Evolutionary conservation across 2,888 invertebrate species (phyloP).

Genomic region (Volucella inflata): DNA sequence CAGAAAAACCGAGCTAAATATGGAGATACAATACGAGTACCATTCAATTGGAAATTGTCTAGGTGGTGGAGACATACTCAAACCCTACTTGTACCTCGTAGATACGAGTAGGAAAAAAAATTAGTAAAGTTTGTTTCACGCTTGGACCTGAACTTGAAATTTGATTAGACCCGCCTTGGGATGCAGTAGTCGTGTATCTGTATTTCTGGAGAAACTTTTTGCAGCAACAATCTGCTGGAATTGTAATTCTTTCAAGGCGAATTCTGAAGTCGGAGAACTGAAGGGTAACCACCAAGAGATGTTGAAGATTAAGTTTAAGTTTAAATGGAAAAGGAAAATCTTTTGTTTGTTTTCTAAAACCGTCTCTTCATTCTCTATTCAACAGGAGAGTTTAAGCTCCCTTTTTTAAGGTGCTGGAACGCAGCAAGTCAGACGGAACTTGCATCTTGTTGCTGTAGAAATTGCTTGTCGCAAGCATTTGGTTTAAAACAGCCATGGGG

Average conservation of each 20-base stretch:
- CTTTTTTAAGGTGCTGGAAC: too few relatives aligned
- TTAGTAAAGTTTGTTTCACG: constrained; percentile 49
- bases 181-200: background rate
- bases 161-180: constrained; percentile 38
- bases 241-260: constrained; percentile 36
- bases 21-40: background rate
- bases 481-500: too few relatives aligned
- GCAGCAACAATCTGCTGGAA: constrained; percentile 36
- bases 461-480: too few relatives aligned
- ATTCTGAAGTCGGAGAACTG: background rate
- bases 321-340: constrained; percentile 4
- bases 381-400: too few relatives aligned
- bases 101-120: constrained; percentile 20
- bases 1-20: too few relatives aligned
- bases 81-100: constrained; percentile 4
- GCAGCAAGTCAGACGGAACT: too few relatives aligned
- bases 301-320: constrained; percentile 38
- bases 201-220: constrained; percentile 13
- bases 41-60: background rate
- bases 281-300: constrained; percentile 9
- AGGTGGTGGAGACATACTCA: background rate
- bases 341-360: background rate
- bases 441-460: too few relatives aligned
- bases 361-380: background rate
- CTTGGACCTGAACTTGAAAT: constrained; percentile 61